A percentile compares a stretch with the other conserved stretches of the same genome.
These are phyloP conservation scores for Polypterus senegalus DNA, from an alignment of 2,113 vertebrate genomes.

Conservation along the genomic window DNA sequence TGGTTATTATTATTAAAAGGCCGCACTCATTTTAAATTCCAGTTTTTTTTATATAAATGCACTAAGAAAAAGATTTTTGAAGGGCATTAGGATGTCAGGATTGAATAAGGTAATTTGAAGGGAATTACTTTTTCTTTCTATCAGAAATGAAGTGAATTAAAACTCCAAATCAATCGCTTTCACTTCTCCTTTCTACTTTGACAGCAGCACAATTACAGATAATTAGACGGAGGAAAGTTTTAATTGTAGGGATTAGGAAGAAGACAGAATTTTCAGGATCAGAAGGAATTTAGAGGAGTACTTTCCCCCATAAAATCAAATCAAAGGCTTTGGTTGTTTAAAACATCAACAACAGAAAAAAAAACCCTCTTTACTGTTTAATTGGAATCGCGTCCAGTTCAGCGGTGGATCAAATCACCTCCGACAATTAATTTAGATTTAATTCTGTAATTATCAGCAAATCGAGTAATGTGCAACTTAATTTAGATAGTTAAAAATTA, in stretches of 20 bases:
- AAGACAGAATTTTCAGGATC: conserved; percentile 86
- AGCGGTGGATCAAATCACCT: conserved; percentile 92
- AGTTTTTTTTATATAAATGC: conserved; percentile 81
- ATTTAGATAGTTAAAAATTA: conserved; percentile 99
- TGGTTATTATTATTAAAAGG: conserved; percentile 99
- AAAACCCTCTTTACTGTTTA: conserved; percentile 71
- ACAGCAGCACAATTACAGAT: conserved; percentile 99
- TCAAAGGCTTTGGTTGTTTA: conserved; percentile 89
- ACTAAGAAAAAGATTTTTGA: conserved; percentile 90
- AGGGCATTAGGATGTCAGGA: conserved; percentile 99
- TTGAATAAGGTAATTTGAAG: conserved; percentile 99
- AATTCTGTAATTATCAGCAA: conserved; percentile 99
- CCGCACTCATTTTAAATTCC: conserved; percentile 96
- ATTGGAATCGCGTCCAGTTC: conserved; percentile 93
- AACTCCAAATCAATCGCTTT: conserved; percentile 99
- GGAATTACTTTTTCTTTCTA: conserved; percentile 98
- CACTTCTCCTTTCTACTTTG: conserved; percentile 78
- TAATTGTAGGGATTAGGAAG: conserved; percentile 98
- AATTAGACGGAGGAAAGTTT: conserved; percentile 99
- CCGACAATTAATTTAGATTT: conserved; percentile 99
- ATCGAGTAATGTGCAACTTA: conserved; percentile 99
- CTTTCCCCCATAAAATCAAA: conserved; percentile 85
- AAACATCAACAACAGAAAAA: conserved; percentile 64
- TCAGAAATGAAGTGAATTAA: conserved; percentile 99
- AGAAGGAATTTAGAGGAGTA: conserved; percentile 83